A percentile compares a stretch with the other conserved stretches of the same genome.
Evolutionary conservation across 1,140 invertebrate species (phyloP).

Genomic region (Tyrophagus putrescentiae): DNA sequence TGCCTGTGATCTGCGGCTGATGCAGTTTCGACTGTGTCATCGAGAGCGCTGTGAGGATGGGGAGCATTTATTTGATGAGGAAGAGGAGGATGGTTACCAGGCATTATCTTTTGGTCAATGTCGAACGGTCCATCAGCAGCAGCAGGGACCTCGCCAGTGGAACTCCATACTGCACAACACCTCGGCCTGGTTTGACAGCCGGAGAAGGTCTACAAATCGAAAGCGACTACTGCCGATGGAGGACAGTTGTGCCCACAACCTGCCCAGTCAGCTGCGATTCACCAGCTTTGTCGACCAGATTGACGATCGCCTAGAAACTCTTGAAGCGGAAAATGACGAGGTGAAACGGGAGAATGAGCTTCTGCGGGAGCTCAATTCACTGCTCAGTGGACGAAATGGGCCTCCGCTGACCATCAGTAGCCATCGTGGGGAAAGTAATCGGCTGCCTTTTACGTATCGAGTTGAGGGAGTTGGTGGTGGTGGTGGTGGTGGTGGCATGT

Average conservation of each 20-base stretch:
- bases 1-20: not conserved
- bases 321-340: constrained; percentile 1
- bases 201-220: not conserved
- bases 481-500: not conserved
- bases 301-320: not conserved
- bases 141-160: not conserved
- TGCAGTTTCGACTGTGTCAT: constrained; percentile 9
- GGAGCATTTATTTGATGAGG: not conserved
- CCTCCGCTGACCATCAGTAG: not conserved
- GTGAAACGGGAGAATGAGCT: constrained; percentile 1
- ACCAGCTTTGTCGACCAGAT: constrained; percentile 1
- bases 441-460: not conserved
- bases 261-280: constrained; percentile 1
- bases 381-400: not conserved
- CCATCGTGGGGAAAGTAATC: no score
- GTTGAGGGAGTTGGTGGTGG: no score
- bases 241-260: no score
- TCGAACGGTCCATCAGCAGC: not conserved
- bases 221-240: not conserved
- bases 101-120: no score
- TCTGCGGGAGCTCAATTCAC: constrained; percentile 11
- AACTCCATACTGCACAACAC: not conserved
- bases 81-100: no score
- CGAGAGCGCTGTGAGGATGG: not conserved
- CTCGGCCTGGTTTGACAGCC: not conserved